Base-by-base conservation (phyloP, 2,113 vertebrate genomes). In the Potamarius usumacintae region DNA sequence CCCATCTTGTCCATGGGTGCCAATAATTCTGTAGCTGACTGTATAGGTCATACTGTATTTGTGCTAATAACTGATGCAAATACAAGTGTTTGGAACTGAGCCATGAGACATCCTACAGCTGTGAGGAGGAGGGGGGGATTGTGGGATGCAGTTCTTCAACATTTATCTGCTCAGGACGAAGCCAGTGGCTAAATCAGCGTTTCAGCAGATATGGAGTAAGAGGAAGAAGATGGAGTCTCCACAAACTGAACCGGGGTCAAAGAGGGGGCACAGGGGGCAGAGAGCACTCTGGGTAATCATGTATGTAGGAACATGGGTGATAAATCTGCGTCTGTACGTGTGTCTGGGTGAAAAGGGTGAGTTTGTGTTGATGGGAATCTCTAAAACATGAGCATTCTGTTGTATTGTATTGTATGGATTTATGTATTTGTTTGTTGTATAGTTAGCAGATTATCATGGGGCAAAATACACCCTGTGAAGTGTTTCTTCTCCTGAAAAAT, bases 181-280 rank as follows among this genome's bases (percentile, higher is more conserved):
- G 76, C 76, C 76, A 27, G 52, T 30, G n/a, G 12, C 14, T 15
- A 55, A 78, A 55, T 55, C 52, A 27, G 1, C 17, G 52, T n/a
- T 25, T 78, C 50, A 55, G 76, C 76, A 55, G 76, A 79, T 27
- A 17, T 53, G 74, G 48, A 77, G 74, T 94, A 94, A 93, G 92
- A 91, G 34, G 88, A 92, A 90, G 94, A 93, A 95, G 92, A 89
- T 91, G 90, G 84, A 25, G 86, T 76, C 87, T 90, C 63, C 90
- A 89, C 90, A 92, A 90, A 94, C 93, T 79, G 92, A 95, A 94
- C 92, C 2, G 0, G 92, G 92, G 93, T 86, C 74, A n/a, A 12
- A 12, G 2, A 52, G 71, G 90, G 94, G 95, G 93, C 93, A 92
- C 62, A 78, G 71, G 50, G 65, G 74, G 83, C 85, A 87, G 87